phyloP scores from a whole-genome alignment of 2,113 vertebrate species.

The Limnothrissa miodon region DNA sequence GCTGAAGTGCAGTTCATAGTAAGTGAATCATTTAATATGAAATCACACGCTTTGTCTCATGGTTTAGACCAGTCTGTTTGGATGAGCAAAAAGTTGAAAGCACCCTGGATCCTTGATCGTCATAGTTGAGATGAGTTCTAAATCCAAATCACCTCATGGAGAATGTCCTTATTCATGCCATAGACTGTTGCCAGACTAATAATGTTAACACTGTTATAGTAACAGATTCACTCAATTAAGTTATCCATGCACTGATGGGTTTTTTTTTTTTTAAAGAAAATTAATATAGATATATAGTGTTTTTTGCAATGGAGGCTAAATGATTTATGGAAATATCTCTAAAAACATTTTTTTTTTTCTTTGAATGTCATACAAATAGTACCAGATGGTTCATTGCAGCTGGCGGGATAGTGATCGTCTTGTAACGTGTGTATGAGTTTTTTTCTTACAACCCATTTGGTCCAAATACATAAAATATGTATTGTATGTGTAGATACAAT shows the following conservation, averaged over 20 bases:
- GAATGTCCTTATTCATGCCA: slow-evolving; percentile 2
- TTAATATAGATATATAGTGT: too few relatives aligned
- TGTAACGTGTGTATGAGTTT: background rate
- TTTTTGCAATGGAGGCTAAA: background rate
- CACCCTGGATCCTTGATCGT: background rate
- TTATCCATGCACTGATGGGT: background rate
- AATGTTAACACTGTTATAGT: background rate
- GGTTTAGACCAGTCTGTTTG: background rate
- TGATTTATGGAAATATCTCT: slow-evolving; percentile 9
- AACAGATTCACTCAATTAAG: background rate
- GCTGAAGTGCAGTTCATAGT: background rate
- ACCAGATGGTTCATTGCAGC: background rate
- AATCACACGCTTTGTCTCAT: background rate
- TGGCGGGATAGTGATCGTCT: background rate
- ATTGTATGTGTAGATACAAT: slow-evolving; percentile 33
- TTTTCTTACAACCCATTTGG: slow-evolving; percentile 60
- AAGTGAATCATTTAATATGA: background rate
- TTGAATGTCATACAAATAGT: slow-evolving; percentile 5
- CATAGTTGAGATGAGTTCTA: background rate
- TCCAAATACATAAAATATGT: slow-evolving; percentile 57
- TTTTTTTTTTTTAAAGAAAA: too few relatives aligned
- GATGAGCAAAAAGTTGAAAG: background rate
- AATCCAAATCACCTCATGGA: background rate
- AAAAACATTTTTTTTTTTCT: background rate
- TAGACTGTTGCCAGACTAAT: background rate